Conservation (phyloP, 2,113 vertebrate genomes). For the Myiopsitta monachus region DNA sequence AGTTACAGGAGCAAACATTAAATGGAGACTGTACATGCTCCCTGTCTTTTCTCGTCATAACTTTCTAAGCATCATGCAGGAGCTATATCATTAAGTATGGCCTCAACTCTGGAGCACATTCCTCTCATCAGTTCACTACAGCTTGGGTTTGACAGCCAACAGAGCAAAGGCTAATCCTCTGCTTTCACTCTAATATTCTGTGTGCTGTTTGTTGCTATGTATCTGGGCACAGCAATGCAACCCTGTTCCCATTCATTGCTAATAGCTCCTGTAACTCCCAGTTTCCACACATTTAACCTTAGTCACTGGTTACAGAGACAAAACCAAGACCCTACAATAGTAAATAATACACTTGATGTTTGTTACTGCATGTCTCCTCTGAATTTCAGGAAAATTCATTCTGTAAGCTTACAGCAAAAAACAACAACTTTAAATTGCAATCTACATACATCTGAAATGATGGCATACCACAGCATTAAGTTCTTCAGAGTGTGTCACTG, state of each 20-base stretch:
- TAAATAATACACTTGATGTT: too few species aligned
- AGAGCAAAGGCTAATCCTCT: not conserved
- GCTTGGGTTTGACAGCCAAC: not conserved
- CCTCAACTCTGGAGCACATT: not conserved
- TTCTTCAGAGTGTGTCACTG: not conserved
- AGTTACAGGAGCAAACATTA: not conserved
- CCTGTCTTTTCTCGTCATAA: not conserved
- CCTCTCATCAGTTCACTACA: not conserved
- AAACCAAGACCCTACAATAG: not conserved
- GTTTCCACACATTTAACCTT: not conserved
- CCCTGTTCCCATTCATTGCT: not conserved
- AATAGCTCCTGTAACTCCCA: not conserved
- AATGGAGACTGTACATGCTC: not conserved
- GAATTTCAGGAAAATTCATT: not conserved
- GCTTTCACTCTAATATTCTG: not conserved
- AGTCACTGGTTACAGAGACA: not conserved
- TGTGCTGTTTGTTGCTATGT: not conserved
- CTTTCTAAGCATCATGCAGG: not conserved
- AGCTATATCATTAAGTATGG: not conserved
- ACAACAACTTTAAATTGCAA: not conserved
- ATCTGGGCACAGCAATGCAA: not conserved
- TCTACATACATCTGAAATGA: not conserved
- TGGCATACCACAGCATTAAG: not conserved
- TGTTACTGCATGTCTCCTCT: too few species aligned
- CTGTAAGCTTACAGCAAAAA: not conserved